phyloP scores from a whole-genome alignment of 2,888 invertebrate genomes.

The Temnothorax rugatulus region DNA sequence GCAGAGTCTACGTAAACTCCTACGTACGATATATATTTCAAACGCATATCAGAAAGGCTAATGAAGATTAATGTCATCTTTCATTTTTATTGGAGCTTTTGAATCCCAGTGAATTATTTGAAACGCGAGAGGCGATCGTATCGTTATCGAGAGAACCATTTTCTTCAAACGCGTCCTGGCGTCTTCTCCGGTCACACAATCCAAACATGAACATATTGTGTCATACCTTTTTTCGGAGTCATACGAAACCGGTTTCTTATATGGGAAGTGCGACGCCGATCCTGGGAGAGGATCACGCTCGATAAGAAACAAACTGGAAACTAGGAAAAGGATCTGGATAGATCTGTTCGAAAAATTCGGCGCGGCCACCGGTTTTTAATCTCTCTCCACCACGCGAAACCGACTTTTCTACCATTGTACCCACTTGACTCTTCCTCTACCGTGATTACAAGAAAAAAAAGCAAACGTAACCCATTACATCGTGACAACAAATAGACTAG shows the following conservation, averaged over 20 bases:
- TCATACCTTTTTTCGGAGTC: neutral
- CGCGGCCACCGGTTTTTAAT: neutral
- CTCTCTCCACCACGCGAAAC: neutral
- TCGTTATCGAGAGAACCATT: neutral
- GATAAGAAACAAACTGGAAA: neutral
- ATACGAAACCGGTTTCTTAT: conserved; percentile 6
- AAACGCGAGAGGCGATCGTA: neutral
- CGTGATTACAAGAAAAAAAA: neutral
- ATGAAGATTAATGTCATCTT: neutral
- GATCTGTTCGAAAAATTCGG: conserved; percentile 2
- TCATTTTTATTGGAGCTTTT: neutral
- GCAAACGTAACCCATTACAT: conserved; percentile 10
- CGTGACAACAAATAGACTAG: neutral
- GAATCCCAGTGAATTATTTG: neutral
- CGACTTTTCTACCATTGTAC: neutral
- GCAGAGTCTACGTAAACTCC: neutral
- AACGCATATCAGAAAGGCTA: neutral
- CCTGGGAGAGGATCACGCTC: neutral
- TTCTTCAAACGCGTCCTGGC: neutral
- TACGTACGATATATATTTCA: neutral
- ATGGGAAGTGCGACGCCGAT: neutral
- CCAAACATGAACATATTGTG: neutral
- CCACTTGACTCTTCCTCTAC: neutral
- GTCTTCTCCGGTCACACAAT: neutral
- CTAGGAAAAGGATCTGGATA: neutral